Evolutionary conservation across 2,888 invertebrate genomes (phyloP), one percentile per base, ranked within the genome.

Genomic region (Acleris laterana): DNA sequence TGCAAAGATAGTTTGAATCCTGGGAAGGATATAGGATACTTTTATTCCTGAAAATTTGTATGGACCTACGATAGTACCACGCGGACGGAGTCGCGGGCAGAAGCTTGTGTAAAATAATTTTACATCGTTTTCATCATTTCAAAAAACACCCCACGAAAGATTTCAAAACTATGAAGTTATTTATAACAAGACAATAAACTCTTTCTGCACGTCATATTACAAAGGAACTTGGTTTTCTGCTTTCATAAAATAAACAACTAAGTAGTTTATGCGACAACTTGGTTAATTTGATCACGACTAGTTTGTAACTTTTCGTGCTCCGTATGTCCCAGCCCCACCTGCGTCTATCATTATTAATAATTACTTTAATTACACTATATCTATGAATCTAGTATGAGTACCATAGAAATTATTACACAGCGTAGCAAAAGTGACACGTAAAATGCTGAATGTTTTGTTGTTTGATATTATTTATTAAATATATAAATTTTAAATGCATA

Each of bases 281-380:
- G n/a, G 58, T 58, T n/a, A 46, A 63, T 58, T 58, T 63, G 52
- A 63, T 63, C 49, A 63, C 11, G 16, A 19, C 50, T 62, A 22
- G 42, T 48, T 20, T 17, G n/a, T 17, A 38, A 53, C 42, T 44
- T 28, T 57, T 28, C 50, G 7, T 25, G 25, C 25, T 25, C 7
- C 25, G 6, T 25, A 25, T 25, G 25, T 25, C 25, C 25, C 25
- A 28, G 52, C 42, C 19, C 32, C 25, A 25, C 25, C 25, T 25
- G 25, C 25, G 25, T 25, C 25, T 25, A 25, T 25, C 25, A 25
- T 25, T 25, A 25, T 25, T 6, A 6, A 25, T 25, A 25, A 50
- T 46, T 28, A 49, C 38, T 48, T 48, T n/a, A 48, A n/a, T 16
- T 17, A 17, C 19, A 19, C n/a, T 5, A 48, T 9, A 48, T 17